Evolutionary conservation across 2,888 invertebrate genomes (phyloP).

Genomic region (Drosophila nr. perissopoda): DNA sequence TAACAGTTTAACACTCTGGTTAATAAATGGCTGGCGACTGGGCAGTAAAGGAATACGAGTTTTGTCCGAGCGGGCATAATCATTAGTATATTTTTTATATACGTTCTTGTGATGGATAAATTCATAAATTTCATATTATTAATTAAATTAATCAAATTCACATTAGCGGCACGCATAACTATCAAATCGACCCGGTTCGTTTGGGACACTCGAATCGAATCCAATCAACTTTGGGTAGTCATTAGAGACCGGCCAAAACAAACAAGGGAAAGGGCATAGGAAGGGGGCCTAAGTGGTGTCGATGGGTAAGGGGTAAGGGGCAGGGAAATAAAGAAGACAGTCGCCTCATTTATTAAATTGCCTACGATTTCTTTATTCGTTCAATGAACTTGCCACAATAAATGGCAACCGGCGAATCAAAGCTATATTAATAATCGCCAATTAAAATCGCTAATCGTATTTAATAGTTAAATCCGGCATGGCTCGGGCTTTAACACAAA

Average conservation of each 20-base stretch:
- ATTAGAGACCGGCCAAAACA: constrained; percentile 40
- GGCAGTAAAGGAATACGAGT: background rate
- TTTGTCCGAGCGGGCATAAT: constrained; percentile 1
- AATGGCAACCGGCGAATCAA: constrained; percentile 32
- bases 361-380: constrained; percentile 46
- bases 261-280: constrained; percentile 4
- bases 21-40: constrained; percentile 27
- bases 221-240: constrained; percentile 41
- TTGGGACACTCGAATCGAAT: constrained; percentile 46
- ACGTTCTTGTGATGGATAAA: constrained; percentile 33
- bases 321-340: background rate
- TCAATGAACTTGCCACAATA: constrained; percentile 65
- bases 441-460: constrained; percentile 56
- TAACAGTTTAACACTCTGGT: constrained; percentile 58
- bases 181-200: background rate
- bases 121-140: constrained; percentile 59
- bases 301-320: background rate
- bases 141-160: constrained; percentile 78
- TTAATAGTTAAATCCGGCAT: constrained; percentile 27
- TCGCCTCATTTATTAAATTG: constrained; percentile 23
- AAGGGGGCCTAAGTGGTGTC: background rate
- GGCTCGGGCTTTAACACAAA: background rate
- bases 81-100: constrained; percentile 40
- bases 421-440: constrained; percentile 58
- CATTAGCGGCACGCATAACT: constrained; percentile 65